Percentiles rank a stretch among this genome's conserved stretches.
These are phyloP conservation scores for Catocala nupta DNA, from an alignment of 2,888 invertebrate species.

Conservation along the genomic window DNA sequence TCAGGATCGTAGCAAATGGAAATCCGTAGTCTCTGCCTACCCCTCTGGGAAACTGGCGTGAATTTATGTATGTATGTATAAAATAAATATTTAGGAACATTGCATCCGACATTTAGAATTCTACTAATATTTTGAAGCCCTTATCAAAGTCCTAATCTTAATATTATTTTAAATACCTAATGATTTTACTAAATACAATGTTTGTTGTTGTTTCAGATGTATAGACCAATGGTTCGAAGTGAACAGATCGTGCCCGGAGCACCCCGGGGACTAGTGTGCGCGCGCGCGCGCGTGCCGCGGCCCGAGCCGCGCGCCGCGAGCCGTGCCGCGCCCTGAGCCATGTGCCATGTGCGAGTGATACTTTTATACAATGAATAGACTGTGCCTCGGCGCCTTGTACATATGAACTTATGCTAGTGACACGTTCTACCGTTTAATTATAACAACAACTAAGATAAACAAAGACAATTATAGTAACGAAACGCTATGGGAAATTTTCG, in stretches of 20 bases:
- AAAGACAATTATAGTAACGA: slow-evolving; percentile 77
- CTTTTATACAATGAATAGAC: slow-evolving; percentile 81
- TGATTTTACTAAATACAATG: neutral
- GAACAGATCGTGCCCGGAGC: slow-evolving; percentile 99
- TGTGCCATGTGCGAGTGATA: slow-evolving; percentile 81
- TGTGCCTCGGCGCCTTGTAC: slow-evolving; percentile 78
- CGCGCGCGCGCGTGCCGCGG: slow-evolving; percentile 83
- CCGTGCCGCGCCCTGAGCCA: slow-evolving; percentile 28
- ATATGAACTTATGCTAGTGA: slow-evolving; percentile 83
- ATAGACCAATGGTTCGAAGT: slow-evolving; percentile 99
- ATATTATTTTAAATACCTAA: neutral
- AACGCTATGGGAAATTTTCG: slow-evolving; percentile 73
- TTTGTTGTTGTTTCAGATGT: slow-evolving; percentile 91
- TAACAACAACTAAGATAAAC: slow-evolving; percentile 71
- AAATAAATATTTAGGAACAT: too few relatives aligned
- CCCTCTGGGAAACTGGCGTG: too few relatives aligned
- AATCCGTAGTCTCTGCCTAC: too few relatives aligned
- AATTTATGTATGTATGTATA: too few relatives aligned
- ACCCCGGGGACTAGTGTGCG: slow-evolving; percentile 95
- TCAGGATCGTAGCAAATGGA: too few relatives aligned
- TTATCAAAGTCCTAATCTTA: too few relatives aligned
- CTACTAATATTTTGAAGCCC: too few relatives aligned
- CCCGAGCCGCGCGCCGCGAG: slow-evolving; percentile 60
- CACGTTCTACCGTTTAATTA: slow-evolving; percentile 82
- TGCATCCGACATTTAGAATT: too few relatives aligned